A percentile compares a stretch with the other conserved stretches of the same genome.
phyloP scores from a whole-genome alignment of 2,113 vertebrate genomes.

The Lepus europaeus region DNA sequence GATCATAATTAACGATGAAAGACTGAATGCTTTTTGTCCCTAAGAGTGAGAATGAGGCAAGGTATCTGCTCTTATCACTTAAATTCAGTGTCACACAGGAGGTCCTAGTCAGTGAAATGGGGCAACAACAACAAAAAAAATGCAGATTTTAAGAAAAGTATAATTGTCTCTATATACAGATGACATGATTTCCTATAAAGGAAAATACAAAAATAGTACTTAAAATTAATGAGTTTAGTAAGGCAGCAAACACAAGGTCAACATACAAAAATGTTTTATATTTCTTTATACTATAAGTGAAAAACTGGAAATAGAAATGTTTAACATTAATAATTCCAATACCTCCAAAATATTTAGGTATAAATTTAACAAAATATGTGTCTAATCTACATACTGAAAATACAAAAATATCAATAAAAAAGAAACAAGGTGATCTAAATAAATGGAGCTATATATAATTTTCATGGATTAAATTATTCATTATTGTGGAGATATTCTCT shows the following conservation, averaged over 20 bases:
- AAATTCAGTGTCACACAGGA: not conserved
- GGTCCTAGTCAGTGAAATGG: not conserved
- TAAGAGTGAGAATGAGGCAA: not conserved
- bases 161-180: constrained; percentile 9
- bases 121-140: not conserved
- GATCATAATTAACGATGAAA: not conserved
- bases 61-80: not conserved
- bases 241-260: not conserved
- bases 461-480: not conserved
- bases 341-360: not conserved
- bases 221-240: not conserved
- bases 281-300: constrained; percentile 36
- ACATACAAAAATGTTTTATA: not conserved
- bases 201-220: not conserved
- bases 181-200: not conserved
- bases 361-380: not conserved
- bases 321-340: not conserved
- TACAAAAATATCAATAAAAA: not conserved
- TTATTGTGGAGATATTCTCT: not conserved
- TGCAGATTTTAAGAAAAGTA: not conserved
- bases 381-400: not conserved
- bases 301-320: not conserved
- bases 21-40: not conserved
- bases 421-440: not conserved
- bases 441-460: not conserved